Base-by-base conservation (phyloP, 92 coral and sea anemone species). In the Metridium senile region DNA sequence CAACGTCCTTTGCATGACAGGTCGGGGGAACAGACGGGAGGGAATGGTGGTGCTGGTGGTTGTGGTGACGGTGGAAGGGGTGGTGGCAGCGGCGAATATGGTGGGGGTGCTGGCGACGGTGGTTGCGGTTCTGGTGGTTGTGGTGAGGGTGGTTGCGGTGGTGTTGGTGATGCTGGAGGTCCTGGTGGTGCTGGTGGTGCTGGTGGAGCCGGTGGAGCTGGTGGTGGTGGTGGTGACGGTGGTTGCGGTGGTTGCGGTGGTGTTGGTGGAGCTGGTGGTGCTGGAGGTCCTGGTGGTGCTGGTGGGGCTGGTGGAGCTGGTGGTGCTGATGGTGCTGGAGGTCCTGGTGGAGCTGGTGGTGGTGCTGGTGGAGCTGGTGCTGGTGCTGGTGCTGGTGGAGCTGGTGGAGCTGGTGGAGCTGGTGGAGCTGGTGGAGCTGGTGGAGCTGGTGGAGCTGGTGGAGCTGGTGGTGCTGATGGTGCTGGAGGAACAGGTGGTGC, bases 1-100 rank as follows among this genome's bases (percentile, higher is more conserved):
- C 75, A 70, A 2, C 75, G 19, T 39, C 31, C 59, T 46, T 47
- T n/a, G 31, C 75, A 70, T 22, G 57, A 35, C 29, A 35, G 4
- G 8, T 17, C 65, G 6, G 49, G 3, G 17, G 7, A 26, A 21
- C 8, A 28, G 45, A 27, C 23, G 2, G 69, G 25, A 29, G 45
- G 21, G 10, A 20, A 18, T 1, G 43, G 43, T 2, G 20, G 69
- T 63, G 39, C 27, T 62, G 67, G 34, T 22, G 67, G 67, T 62
- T 11, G 67, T 62, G 67, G 34, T 17, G 26, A 19, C 33, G 34
- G 67, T 25, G 67, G 67, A 25, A 27, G 2, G 17, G 67, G 17
- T 62, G 67, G 34, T 19, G 67, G 67, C 22, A 29, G 34, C 27
- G 67, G 67, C 30, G 34, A 29, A 22, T 7, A 6, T 30, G 69